Evolutionary conservation across 2,797 vertebrate genomes (phyloP).

Genomic region (Trichosurus vulpecula): DNA sequence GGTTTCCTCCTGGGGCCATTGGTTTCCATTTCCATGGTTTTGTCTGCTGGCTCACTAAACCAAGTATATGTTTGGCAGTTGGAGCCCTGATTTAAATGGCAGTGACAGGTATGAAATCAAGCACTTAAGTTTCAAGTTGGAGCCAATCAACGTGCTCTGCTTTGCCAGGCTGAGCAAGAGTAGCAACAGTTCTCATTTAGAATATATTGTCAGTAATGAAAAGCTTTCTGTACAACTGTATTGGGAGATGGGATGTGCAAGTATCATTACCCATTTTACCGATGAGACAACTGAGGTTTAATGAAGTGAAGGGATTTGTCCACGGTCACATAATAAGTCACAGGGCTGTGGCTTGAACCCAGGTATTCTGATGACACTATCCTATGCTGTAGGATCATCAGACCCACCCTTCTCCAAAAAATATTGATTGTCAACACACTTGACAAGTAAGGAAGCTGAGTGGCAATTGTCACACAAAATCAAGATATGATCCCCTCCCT

Average conservation of each 20-base stretch:
- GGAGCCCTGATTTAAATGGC: not conserved
- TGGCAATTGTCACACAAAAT: not conserved
- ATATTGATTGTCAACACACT: not conserved
- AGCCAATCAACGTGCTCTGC: not conserved
- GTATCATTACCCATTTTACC: not conserved
- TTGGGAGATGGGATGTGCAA: not conserved
- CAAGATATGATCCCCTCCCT: not conserved
- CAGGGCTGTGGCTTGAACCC: not conserved
- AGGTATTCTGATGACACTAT: not conserved
- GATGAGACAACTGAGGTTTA: not conserved
- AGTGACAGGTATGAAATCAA: not conserved
- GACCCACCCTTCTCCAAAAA: not conserved
- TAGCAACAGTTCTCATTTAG: not conserved
- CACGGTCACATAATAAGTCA: not conserved
- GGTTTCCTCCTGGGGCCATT: not conserved
- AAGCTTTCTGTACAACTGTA: not conserved
- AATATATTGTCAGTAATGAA: not conserved
- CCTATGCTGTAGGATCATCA: not conserved
- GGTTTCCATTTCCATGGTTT: not conserved
- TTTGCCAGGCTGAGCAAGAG: not conserved
- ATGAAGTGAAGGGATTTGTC: not conserved
- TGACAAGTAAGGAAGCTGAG: not conserved
- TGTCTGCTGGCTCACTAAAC: not conserved
- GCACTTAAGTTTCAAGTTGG: not conserved
- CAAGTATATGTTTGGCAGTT: not conserved